Evolutionary conservation across 1,140 invertebrate genomes (phyloP).

Genomic region (Wasmannia auropunctata): DNA sequence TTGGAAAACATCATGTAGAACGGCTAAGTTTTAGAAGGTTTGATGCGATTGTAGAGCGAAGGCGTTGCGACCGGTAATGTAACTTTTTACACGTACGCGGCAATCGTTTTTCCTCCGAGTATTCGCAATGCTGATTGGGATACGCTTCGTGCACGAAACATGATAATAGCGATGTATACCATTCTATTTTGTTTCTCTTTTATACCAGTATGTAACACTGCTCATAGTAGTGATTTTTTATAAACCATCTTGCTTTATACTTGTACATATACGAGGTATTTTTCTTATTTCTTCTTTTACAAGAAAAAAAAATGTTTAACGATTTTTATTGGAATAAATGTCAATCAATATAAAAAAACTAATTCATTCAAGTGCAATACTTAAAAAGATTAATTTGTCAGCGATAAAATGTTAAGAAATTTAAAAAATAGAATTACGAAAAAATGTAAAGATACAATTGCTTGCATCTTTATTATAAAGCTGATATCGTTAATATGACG

Average conservation of each 20-base stretch:
- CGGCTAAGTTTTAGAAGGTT: not conserved
- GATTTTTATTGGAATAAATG: slow-evolving; percentile 76
- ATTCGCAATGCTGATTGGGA: slow-evolving; percentile 37
- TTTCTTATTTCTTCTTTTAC: slow-evolving; percentile 72
- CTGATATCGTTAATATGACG: slow-evolving; percentile 55
- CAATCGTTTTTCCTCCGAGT: slow-evolving; percentile 5
- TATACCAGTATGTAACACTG: slow-evolving; percentile 66
- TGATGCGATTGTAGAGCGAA: not conserved
- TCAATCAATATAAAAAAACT: slow-evolving; percentile 67
- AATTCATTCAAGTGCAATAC: slow-evolving; percentile 79
- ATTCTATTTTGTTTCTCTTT: slow-evolving; percentile 74
- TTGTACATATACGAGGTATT: slow-evolving; percentile 59
- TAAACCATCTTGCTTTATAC: slow-evolving; percentile 67
- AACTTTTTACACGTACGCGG: not conserved
- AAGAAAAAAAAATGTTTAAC: slow-evolving; percentile 72
- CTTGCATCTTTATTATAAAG: slow-evolving; percentile 43
- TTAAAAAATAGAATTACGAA: slow-evolving; percentile 55
- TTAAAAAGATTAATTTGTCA: slow-evolving; percentile 76
- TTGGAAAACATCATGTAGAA: not conserved
- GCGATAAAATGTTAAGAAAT: slow-evolving; percentile 67
- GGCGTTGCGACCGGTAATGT: not conserved
- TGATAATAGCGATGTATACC: slow-evolving; percentile 38
- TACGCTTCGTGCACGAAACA: slow-evolving; percentile 54
- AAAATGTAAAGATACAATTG: slow-evolving; percentile 51
- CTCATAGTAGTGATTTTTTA: slow-evolving; percentile 69